Base-by-base conservation (phyloP, 2,888 invertebrate genomes). In the Papilio demoleus region DNA sequence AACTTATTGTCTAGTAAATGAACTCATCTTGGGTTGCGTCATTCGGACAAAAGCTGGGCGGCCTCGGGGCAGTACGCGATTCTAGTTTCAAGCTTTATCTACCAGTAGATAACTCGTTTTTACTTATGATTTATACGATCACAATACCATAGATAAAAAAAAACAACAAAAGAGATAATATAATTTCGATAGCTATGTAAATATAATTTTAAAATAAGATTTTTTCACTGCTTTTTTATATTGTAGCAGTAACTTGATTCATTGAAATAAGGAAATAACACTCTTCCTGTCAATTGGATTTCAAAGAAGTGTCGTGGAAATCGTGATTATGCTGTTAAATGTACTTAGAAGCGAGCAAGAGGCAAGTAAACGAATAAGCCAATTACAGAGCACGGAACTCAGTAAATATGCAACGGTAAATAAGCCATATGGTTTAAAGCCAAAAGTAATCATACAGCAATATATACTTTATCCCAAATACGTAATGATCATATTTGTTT, bases 11-110 rank as follows among this genome's bases (percentile, higher is more conserved):
- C 72, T 77, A 75, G 75, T 77, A 45, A 78, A 81, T 86, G 83
- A 86, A 87, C 82, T 88, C 86, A 88, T 85, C 83, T 77, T 76
- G 70, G 67, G 68, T 87, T 87, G 81, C 88, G 85, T 86, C 87
- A 88, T 75, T 73, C 70, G 69, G 74, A 73, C 73, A 72, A 67
- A 72, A 76, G 73, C 73, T 63, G 70, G 80, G 78, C 78, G 83
- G 76, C 88, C 88, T 87, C 81, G 86, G 70, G 66, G 72, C 67
- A 72, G 78, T 71, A 75, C 68, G 63, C 76, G 72, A 74, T 74
- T 65, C 71, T 72, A 71, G 66, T 9, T 31, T 42, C 53, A 45
- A 63, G 56, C 11, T 62, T 34, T 24, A 45, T 36, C 27, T 38
- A n/a, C n/a, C n/a, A n/a, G n/a, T n/a, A 38, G 14, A 38, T 59